Percentiles rank a stretch among this genome's conserved stretches.
phyloP scores from a whole-genome alignment of 2,888 invertebrate genomes.

The Nomada ruficornis region DNA sequence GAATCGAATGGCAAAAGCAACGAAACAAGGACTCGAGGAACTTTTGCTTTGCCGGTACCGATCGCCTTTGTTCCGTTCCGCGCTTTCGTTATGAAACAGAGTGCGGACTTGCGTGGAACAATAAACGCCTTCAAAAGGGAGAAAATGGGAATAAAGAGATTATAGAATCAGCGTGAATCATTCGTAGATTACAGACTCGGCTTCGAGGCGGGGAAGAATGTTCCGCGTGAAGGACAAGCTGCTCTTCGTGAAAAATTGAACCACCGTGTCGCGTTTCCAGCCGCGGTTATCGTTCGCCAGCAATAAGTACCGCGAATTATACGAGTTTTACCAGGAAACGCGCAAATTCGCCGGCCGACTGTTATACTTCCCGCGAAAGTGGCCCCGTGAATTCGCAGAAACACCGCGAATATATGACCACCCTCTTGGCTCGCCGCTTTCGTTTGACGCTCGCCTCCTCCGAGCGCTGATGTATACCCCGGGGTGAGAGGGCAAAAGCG shows the following conservation, averaged over 20 bases:
- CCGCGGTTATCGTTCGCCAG: too few species aligned
- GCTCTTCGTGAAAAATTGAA: not conserved
- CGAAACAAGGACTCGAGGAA: conserved; percentile 69
- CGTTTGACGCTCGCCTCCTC: conserved; percentile 49
- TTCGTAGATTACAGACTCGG: too few species aligned
- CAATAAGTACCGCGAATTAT: not conserved
- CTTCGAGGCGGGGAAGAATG: too few species aligned
- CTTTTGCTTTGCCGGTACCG: conserved; percentile 62
- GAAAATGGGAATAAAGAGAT: too few species aligned
- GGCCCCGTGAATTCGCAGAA: conserved; percentile 53
- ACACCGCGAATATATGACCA: conserved; percentile 38
- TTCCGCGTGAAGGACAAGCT: too few species aligned
- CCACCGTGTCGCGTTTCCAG: not conserved
- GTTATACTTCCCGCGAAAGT: conserved; percentile 33
- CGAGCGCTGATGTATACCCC: conserved; percentile 68
- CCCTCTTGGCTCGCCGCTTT: conserved; percentile 21
- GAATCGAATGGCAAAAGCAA: conserved; percentile 78
- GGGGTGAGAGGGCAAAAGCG: conserved; percentile 75
- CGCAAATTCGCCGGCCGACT: not conserved
- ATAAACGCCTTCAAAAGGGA: too few species aligned
- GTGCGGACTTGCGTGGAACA: too few species aligned
- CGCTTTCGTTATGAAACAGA: not conserved
- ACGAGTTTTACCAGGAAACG: not conserved
- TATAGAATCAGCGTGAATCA: too few species aligned
- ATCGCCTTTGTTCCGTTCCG: conserved; percentile 28